These are phyloP conservation scores for Diuraphis noxia DNA, from an alignment of 1,140 invertebrate species.

Conservation along the genomic window DNA sequence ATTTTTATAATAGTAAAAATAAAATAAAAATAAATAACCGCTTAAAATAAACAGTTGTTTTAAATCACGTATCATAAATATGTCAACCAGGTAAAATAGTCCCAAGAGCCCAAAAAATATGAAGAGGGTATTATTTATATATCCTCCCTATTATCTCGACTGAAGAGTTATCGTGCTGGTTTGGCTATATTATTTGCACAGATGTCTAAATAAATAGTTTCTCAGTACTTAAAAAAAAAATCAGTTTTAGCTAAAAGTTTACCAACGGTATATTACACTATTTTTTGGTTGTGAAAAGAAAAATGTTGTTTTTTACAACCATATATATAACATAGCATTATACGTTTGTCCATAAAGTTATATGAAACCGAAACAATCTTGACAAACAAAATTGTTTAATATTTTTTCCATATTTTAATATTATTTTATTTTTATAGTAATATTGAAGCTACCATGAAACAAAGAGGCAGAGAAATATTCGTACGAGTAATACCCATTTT, in stretches of 20 bases:
- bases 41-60: neutral
- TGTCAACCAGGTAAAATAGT: neutral
- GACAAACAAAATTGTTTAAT: neutral
- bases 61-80: constrained; percentile 2
- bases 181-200: neutral
- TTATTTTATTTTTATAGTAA: neutral
- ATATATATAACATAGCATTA: neutral
- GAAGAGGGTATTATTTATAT: constrained; percentile 15
- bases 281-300: neutral
- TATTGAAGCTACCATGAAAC: neutral
- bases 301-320: neutral
- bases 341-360: neutral
- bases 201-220: constrained; percentile 20
- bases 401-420: neutral
- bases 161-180: neutral
- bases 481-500: neutral
- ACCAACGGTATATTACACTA: neutral
- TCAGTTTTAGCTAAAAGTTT: neutral
- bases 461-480: neutral
- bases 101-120: neutral
- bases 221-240: neutral
- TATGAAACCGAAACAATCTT: neutral
- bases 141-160: neutral
- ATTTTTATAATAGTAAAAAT: neutral
- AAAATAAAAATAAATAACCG: neutral